Conservation (phyloP, 2,113 vertebrate species). For the Paramormyrops kingsleyae region DNA sequence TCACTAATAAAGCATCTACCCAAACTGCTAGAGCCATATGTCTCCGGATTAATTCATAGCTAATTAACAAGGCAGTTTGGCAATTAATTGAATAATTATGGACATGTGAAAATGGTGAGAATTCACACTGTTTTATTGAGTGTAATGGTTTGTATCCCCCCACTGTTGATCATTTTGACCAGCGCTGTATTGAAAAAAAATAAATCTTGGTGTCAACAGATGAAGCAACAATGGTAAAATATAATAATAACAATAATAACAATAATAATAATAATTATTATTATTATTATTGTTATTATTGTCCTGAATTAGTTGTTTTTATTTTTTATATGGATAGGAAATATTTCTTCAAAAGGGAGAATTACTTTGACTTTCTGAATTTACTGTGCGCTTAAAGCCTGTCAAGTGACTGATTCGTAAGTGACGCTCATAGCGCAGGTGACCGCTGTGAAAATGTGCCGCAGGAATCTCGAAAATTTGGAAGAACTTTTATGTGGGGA, state of each 20-base stretch:
- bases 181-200: neutral
- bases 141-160: neutral
- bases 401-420: neutral
- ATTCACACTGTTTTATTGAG: neutral
- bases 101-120: neutral
- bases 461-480: neutral
- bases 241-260: too few species aligned
- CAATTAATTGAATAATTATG: neutral
- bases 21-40: neutral
- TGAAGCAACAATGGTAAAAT: neutral
- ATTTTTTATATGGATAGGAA: neutral
- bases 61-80: neutral
- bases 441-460: neutral
- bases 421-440: neutral
- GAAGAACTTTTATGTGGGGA: neutral
- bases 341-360: neutral
- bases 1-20: neutral
- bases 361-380: neutral
- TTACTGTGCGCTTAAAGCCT: neutral
- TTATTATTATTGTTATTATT: too few species aligned
- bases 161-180: neutral
- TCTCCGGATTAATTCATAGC: neutral
- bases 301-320: neutral
- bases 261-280: neutral
- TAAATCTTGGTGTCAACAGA: neutral